Conservation (phyloP, 1,140 invertebrate species). For the Drosophila ficusphila region DNA sequence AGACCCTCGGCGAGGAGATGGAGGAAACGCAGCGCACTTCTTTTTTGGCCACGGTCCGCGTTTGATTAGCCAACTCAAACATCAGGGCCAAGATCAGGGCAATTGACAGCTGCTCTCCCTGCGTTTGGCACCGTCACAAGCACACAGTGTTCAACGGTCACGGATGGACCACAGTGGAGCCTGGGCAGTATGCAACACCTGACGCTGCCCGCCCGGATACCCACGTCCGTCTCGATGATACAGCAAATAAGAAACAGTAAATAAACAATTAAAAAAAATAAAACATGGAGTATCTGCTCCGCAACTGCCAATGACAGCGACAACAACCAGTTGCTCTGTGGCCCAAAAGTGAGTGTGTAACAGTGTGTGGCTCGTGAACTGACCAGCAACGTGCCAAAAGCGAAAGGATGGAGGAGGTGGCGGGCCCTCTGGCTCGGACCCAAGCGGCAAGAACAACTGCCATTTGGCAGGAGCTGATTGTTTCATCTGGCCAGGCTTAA, state of each 20-base stretch:
- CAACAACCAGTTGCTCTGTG: slow-evolving; percentile 56
- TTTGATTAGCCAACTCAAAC: slow-evolving; percentile 83
- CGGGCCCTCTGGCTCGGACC: slow-evolving; percentile 47
- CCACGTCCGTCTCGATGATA: slow-evolving; percentile 81
- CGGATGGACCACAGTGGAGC: slow-evolving; percentile 40
- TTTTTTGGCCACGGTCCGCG: slow-evolving; percentile 69
- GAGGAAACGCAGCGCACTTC: slow-evolving; percentile 44
- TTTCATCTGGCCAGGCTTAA: slow-evolving; percentile 60
- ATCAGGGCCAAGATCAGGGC: slow-evolving; percentile 74
- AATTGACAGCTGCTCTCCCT: slow-evolving; percentile 60
- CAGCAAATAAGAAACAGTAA: slow-evolving; percentile 62
- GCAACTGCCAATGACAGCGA: slow-evolving; percentile 53
- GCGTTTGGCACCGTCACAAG: slow-evolving; percentile 14
- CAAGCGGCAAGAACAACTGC: slow-evolving; percentile 36
- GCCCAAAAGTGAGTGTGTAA: slow-evolving; percentile 31
- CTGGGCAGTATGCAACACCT: slow-evolving; percentile 33
- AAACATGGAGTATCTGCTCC: slow-evolving; percentile 40
- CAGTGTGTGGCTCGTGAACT: slow-evolving; percentile 42
- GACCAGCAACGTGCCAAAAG: slow-evolving; percentile 76
- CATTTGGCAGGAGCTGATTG: slow-evolving; percentile 48
- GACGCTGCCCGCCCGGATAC: slow-evolving; percentile 37
- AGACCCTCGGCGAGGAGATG: slow-evolving; percentile 27
- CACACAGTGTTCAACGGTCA: neutral
- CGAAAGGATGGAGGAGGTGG: slow-evolving; percentile 11
- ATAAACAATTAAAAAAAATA: slow-evolving; percentile 60